These are phyloP conservation scores for Corythaeola cristata DNA, from an alignment of 2,113 vertebrate species.

Conservation along the genomic window DNA sequence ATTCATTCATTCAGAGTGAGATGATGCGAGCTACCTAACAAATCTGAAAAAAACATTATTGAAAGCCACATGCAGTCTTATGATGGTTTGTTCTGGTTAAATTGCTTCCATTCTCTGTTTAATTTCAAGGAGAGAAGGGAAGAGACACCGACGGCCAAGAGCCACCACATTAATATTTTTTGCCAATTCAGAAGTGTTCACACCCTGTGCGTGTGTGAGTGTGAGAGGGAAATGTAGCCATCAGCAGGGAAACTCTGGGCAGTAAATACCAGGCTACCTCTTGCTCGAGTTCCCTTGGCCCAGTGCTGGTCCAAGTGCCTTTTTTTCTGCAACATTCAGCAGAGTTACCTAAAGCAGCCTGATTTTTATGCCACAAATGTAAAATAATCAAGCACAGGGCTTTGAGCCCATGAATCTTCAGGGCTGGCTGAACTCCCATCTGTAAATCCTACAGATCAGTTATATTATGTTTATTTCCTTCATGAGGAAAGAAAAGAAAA, in stretches of 20 bases:
- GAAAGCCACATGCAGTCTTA: not conserved
- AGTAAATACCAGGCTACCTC: not conserved
- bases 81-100: not conserved
- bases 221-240: not conserved
- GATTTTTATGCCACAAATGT: not conserved
- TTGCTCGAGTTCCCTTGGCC: not conserved
- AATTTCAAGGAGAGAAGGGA: not conserved
- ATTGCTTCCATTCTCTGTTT: not conserved
- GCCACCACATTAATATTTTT: not conserved
- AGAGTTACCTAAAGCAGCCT: not conserved
- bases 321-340: not conserved
- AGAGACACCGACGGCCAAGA: not conserved
- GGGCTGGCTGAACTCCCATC: not conserved
- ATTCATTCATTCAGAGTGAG: not conserved
- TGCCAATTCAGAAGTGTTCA: not conserved
- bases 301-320: not conserved
- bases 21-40: not conserved
- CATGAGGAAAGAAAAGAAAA: not conserved
- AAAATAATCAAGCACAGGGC: not conserved
- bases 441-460: not conserved
- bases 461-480: not conserved
- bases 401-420: not conserved
- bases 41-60: not conserved
- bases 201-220: not conserved
- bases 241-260: not conserved